Evolutionary conservation across 2,797 vertebrate genomes (phyloP), one percentile per base, ranked within the genome.

Genomic region (Leptoclinus maculatus): DNA sequence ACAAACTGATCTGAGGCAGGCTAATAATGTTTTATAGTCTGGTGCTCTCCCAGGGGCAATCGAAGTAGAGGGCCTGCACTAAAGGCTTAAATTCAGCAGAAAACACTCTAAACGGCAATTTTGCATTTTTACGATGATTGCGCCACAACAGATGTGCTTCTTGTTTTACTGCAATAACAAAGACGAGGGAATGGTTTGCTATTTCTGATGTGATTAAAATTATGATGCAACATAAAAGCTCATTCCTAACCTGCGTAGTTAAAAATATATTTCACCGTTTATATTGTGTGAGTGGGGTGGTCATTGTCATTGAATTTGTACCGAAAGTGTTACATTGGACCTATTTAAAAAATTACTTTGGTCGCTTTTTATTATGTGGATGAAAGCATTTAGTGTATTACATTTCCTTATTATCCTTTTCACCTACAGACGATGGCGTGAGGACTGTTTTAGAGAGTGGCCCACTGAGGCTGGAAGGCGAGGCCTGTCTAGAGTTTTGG

Each of bases 401-500:
- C 11, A 59, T 47, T 53, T 39, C 68, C 9, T 57, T 25, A 12
- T 38, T 51, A 14, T 62, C 21, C 34, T 41, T 71, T 72, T 66
- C 63, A 64, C n/a, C 62, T 84, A 83, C 91, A 90, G 94, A 93
- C 41, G 91, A 89, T 36, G 51, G 10, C 57, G 76, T 82, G 27
- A 78, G 94, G 47, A 79, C 89, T 56, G 83, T 88, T 17, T 92
- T 97, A 53, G 94, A 95, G 57, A 97, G 96, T 34, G 87, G 79
- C 17, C 63, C 84, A 11, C 83, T 93, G 36, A 19, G 58, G 10
- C 80, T 94, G 59, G 82, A 91, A 63, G 94, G 90, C 1, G 65
- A 93, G 27, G 91, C 94, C 62, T 97, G 96, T 88, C 90, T 97
- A 43, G 96, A 97, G 80, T 97, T 97, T 87, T 96, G 96, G 96